These are phyloP conservation scores for Lottia scabra DNA, from an alignment of 2,888 invertebrate species.

Conservation along the genomic window DNA sequence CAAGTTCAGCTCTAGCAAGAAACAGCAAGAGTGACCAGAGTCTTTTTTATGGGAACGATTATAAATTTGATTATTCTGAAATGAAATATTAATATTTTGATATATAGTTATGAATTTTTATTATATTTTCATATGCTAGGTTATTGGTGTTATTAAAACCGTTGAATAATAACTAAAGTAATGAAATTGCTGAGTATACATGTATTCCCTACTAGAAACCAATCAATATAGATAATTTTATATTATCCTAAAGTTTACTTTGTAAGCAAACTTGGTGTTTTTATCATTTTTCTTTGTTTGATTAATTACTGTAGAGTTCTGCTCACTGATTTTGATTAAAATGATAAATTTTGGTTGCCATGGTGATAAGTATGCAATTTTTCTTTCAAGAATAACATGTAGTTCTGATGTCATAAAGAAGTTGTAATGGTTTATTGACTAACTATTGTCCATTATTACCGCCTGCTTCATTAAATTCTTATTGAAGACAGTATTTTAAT, in stretches of 20 bases:
- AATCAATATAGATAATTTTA: conserved; percentile 1
- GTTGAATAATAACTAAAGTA: not conserved
- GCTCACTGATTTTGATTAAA: conserved; percentile 9
- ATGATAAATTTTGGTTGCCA: conserved; percentile 18
- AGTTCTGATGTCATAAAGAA: not conserved
- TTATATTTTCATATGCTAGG: too few relatives aligned
- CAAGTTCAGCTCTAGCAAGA: too few relatives aligned
- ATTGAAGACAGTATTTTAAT: too few relatives aligned
- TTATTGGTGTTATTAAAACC: too few relatives aligned
- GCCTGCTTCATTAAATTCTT: too few relatives aligned
- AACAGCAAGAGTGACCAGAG: too few relatives aligned
- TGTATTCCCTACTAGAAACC: not conserved
- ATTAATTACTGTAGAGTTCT: conserved; percentile 5
- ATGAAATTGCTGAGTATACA: not conserved
- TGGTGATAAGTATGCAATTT: conserved; percentile 12
- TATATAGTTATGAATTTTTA: too few relatives aligned
- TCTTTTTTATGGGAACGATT: too few relatives aligned
- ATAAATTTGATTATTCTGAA: too few relatives aligned
- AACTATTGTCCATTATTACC: not conserved
- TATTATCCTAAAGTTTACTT: not conserved
- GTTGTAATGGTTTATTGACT: not conserved
- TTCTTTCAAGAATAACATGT: not conserved
- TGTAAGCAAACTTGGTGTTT: not conserved
- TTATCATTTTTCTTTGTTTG: conserved; percentile 1
- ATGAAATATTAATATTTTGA: too few relatives aligned